Evolutionary conservation across 2,888 invertebrate genomes (phyloP).

Genomic region (Laothoe populi): DNA sequence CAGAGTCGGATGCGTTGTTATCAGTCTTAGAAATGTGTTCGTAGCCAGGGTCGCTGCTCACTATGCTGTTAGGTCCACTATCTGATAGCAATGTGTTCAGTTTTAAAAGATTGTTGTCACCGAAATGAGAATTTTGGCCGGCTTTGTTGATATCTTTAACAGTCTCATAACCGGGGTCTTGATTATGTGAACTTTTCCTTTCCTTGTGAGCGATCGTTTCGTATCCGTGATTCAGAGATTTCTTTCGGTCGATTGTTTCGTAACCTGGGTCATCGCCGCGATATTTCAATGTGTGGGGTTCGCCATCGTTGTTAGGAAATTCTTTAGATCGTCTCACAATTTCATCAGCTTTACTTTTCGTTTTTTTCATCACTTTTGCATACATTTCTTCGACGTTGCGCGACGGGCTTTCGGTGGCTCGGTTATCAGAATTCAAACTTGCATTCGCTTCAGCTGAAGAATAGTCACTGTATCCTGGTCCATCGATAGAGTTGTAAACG

Average conservation of each 20-base stretch:
- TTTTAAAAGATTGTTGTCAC: constrained; percentile 66
- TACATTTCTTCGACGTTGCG: constrained; percentile 95
- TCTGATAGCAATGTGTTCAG: constrained; percentile 65
- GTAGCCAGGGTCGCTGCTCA: constrained; percentile 89
- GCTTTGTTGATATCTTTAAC: constrained; percentile 73
- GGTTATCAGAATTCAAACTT: constrained; percentile 64
- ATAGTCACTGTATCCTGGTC: constrained; percentile 64
- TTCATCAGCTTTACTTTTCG: constrained; percentile 79
- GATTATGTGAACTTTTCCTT: constrained; percentile 69
- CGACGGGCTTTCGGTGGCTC: constrained; percentile 83
- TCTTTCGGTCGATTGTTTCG: constrained; percentile 79
- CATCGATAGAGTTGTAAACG: constrained; percentile 74
- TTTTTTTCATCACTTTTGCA: constrained; percentile 92
- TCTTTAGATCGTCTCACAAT: constrained; percentile 61
- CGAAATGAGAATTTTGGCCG: constrained; percentile 52
- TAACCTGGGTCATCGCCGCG: constrained; percentile 80
- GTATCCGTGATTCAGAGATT: constrained; percentile 83
- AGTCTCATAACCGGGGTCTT: constrained; percentile 88
- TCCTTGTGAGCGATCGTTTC: constrained; percentile 84
- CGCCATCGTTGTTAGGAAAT: constrained; percentile 48
- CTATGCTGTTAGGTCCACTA: constrained; percentile 85
- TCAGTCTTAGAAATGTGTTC: constrained; percentile 86
- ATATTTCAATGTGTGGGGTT: constrained; percentile 54
- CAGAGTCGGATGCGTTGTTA: constrained; percentile 85
- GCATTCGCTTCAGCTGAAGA: constrained; percentile 64